Evolutionary conservation across 1,140 invertebrate species (phyloP).

Genomic region (Anagrus nilaparvatae): DNA sequence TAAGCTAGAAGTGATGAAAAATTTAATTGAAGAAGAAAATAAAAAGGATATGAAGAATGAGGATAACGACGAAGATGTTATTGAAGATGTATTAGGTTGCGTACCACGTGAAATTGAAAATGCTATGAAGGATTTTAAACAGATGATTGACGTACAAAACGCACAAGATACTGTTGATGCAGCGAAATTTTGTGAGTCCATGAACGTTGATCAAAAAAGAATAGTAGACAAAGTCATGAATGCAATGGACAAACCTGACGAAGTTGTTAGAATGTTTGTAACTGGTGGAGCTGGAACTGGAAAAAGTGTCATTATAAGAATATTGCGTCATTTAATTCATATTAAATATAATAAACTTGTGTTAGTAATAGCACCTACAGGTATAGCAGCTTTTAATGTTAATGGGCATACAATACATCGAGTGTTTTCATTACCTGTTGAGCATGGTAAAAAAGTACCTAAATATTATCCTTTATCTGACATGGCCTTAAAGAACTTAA

Average conservation of each 20-base stretch:
- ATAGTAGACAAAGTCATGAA: constrained; percentile 17
- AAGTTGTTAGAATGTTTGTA: constrained; percentile 6
- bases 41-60: constrained; percentile 8
- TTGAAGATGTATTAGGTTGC: constrained; percentile 9
- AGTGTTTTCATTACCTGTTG: constrained; percentile 22
- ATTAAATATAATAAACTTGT: constrained; percentile 17
- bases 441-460: constrained; percentile 16
- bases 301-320: constrained; percentile 19
- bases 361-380: constrained; percentile 22
- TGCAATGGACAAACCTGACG: constrained; percentile 4
- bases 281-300: constrained; percentile 18
- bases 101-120: constrained; percentile 14
- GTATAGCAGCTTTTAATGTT: constrained; percentile 24
- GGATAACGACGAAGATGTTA: constrained; percentile 4
- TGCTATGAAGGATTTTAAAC: constrained; percentile 18
- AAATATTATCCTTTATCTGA: constrained; percentile 21
- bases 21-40: constrained; percentile 17
- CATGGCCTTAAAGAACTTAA: constrained; percentile 19
- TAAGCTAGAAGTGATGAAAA: constrained; percentile 14
- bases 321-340: constrained; percentile 16
- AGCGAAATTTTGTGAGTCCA: constrained; percentile 9
- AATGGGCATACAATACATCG: constrained; percentile 22
- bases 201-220: constrained; percentile 19
- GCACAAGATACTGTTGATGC: constrained; percentile 11
- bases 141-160: constrained; percentile 6